phyloP scores from a whole-genome alignment of 1,140 invertebrate species.

The Papilio polytes region DNA sequence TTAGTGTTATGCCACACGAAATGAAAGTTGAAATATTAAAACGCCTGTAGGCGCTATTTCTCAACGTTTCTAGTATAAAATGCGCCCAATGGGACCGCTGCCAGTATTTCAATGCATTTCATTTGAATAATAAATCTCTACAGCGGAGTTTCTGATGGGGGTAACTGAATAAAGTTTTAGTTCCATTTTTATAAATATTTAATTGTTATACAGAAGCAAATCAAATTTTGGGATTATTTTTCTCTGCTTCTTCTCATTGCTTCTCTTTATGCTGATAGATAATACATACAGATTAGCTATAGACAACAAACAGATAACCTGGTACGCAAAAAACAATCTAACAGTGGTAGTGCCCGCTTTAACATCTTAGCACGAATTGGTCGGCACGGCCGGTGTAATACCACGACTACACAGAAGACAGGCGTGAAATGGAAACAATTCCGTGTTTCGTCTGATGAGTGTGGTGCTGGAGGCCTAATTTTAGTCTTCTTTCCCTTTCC shows the following conservation, averaged over 20 bases:
- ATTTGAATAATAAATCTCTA: slow-evolving; percentile 39
- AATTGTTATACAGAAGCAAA: slow-evolving; percentile 5
- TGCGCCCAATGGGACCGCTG: slow-evolving; percentile 31
- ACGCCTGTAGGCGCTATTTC: slow-evolving; percentile 32
- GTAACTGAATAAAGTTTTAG: slow-evolving; percentile 38
- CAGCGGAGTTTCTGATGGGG: slow-evolving; percentile 32
- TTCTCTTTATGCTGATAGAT: not conserved
- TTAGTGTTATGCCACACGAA: slow-evolving; percentile 30
- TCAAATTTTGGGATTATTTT: not conserved
- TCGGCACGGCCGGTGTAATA: too few species aligned
- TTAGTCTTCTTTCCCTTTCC: too few species aligned
- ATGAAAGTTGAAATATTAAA: slow-evolving; percentile 38
- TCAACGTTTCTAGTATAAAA: slow-evolving; percentile 30
- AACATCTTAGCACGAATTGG: too few species aligned
- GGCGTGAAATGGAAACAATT: too few species aligned
- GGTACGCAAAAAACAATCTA: too few species aligned
- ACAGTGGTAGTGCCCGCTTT: too few species aligned
- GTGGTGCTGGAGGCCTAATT: too few species aligned
- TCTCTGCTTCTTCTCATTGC: not conserved
- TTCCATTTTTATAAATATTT: slow-evolving; percentile 31
- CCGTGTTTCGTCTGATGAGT: too few species aligned
- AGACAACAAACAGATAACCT: too few species aligned
- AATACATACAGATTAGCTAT: not conserved
- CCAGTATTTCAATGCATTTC: slow-evolving; percentile 41
- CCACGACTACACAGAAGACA: too few species aligned